A percentile compares a stretch with the other conserved stretches of the same genome.
These are phyloP conservation scores for Mythimna pallens DNA, from an alignment of 2,888 invertebrate genomes.

Conservation along the genomic window DNA sequence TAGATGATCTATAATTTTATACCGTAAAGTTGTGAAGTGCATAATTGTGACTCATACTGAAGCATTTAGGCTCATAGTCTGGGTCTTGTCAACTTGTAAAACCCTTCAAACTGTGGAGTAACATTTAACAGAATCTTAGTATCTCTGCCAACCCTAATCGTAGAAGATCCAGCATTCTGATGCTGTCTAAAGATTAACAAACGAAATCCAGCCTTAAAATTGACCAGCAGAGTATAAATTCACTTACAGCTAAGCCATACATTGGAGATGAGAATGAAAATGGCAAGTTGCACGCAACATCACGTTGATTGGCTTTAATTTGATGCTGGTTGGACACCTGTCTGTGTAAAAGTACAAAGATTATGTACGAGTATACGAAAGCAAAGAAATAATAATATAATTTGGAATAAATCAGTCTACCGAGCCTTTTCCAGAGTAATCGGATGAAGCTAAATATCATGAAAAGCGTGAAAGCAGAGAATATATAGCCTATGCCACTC, in stretches of 20 bases:
- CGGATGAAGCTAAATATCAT: background rate
- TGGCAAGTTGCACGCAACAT: constrained; percentile 52
- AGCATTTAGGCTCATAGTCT: background rate
- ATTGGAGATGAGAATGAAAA: constrained; percentile 47
- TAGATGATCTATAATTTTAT: no score
- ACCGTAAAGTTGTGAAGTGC: no score
- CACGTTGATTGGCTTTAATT: constrained; percentile 44
- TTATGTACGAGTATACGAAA: background rate
- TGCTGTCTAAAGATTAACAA: constrained; percentile 17
- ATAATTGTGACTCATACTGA: no score
- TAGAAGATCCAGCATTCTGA: constrained; percentile 27
- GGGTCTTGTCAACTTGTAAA: background rate
- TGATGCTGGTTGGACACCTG: constrained; percentile 51
- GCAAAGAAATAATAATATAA: background rate
- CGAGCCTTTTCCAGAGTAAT: background rate
- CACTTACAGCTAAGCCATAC: background rate
- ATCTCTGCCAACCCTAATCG: constrained; percentile 53
- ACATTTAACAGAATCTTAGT: background rate
- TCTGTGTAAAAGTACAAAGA: background rate
- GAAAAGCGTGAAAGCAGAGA: no score
- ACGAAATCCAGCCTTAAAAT: constrained; percentile 23
- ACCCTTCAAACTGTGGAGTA: background rate
- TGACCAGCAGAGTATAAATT: constrained; percentile 15
- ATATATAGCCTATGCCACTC: no score
- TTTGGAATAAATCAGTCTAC: background rate